Evolutionary conservation across 1,140 invertebrate species (phyloP), one percentile per base, ranked within the genome.

Genomic region (Brachionus manjavacas): DNA sequence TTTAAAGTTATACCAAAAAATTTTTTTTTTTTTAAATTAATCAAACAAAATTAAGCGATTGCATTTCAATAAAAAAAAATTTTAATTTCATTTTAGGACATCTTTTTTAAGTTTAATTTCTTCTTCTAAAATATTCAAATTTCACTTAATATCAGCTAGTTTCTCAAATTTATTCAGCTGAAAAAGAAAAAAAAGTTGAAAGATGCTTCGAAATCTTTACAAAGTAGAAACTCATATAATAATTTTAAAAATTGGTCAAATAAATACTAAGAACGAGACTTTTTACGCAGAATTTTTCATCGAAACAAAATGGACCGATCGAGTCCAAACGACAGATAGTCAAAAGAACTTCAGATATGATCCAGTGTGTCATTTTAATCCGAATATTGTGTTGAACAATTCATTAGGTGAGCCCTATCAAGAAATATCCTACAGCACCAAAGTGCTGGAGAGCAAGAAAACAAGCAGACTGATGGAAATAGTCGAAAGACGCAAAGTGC

Each of bases 261-360:
- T 76, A 76, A 49, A 76, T 35, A 76, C 72, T 1, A 76, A 76
- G 49, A 76, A 76, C 14, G 72, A 76, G 23, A 76, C 72, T 4
- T 76, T 76, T 49, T 76, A 76, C 52, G 72, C 72, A 4, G 72
- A 76, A 31, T 76, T 76, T 76, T 76, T 76, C 46, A 28, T 76
- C 4, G 72, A 76, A 49, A 76, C 72, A 23, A 46, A 49, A 46
- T 76, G 72, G 72, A 25, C 43, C 7, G 72, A 76, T 49, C 43
- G 20, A 12, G 20, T 76, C 4, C 9, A n/a, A 28, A 14, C 25
- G 1, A 49, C 4, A 43, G 72, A 49, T 4, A n/a, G 8, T 9
- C 4, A 41, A 46, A 60, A 60, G 25, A 60, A 23, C 11, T 74
- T 74, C 14, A 49, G 28, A 49, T 76, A 76, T 31, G 72, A 76